phyloP scores from a whole-genome alignment of 2,888 invertebrate genomes.

The Zygaena filipendulae region DNA sequence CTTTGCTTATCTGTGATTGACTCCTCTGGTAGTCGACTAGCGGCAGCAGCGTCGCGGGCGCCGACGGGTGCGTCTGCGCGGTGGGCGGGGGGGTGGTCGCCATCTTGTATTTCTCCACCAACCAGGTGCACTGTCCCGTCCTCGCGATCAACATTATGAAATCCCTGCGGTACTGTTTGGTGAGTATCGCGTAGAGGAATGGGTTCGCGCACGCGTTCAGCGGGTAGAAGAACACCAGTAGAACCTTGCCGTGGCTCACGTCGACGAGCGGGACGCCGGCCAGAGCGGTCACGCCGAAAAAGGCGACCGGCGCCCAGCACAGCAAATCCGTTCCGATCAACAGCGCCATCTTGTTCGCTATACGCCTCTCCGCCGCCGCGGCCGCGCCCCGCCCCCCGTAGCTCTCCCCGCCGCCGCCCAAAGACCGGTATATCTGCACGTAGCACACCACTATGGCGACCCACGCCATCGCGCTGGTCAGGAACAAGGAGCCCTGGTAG shows the following conservation, averaged over 20 bases:
- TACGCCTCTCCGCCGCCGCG: slow-evolving; percentile 74
- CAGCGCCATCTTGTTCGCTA: slow-evolving; percentile 92
- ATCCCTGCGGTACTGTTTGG: slow-evolving; percentile 86
- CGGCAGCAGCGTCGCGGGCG: slow-evolving; percentile 38
- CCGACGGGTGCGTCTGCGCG: slow-evolving; percentile 49
- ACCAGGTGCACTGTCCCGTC: slow-evolving; percentile 60
- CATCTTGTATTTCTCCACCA: slow-evolving; percentile 47
- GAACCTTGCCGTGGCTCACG: slow-evolving; percentile 81
- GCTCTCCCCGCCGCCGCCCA: slow-evolving; percentile 76
- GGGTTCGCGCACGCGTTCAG: slow-evolving; percentile 94
- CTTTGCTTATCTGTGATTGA: slow-evolving; percentile 39
- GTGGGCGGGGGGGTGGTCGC: slow-evolving; percentile 52
- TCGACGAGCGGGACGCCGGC: slow-evolving; percentile 86
- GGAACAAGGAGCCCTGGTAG: slow-evolving; percentile 79
- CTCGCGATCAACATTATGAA: slow-evolving; percentile 74
- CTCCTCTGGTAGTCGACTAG: slow-evolving; percentile 44
- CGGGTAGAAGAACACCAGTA: slow-evolving; percentile 91
- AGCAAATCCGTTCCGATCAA: slow-evolving; percentile 87
- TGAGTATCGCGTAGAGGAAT: slow-evolving; percentile 90
- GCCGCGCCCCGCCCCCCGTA: slow-evolving; percentile 73
- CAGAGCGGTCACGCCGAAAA: slow-evolving; percentile 88
- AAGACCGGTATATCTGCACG: slow-evolving; percentile 84
- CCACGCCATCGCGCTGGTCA: slow-evolving; percentile 84
- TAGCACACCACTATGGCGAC: slow-evolving; percentile 86
- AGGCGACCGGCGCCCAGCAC: slow-evolving; percentile 89